Percentiles rank a stretch among this genome's conserved stretches.
Conservation (phyloP, 53 echinoderm and acorn worm genomes). For the Antedon mediterranea region DNA sequence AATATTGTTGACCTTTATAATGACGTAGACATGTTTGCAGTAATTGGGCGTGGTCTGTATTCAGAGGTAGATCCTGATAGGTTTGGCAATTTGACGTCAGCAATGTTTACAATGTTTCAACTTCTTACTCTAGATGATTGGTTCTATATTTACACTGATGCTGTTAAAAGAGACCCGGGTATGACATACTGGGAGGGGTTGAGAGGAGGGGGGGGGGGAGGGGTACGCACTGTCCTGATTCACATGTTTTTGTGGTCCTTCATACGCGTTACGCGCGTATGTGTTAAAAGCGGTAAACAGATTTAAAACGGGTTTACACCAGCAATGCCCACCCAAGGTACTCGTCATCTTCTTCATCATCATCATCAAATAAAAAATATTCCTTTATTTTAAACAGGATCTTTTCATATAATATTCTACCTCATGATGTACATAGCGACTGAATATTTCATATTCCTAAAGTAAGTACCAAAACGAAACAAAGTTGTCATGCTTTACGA, state of each 20-base stretch:
- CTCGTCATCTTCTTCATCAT: too few species aligned
- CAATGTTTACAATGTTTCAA: conserved; percentile 84
- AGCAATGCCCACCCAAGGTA: too few species aligned
- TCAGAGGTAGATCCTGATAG: conserved; percentile 55
- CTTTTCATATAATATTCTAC: conserved; percentile 83
- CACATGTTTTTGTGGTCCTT: too few species aligned
- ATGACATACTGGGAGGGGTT: too few species aligned
- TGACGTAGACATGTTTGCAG: conserved; percentile 97
- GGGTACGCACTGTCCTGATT: too few species aligned
- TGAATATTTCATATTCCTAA: conserved; percentile 93
- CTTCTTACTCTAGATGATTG: conserved; percentile 94
- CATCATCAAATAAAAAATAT: background rate
- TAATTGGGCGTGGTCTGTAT: conserved; percentile 81
- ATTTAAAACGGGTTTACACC: too few species aligned
- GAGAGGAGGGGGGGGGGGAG: too few species aligned
- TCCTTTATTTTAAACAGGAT: conserved; percentile 23
- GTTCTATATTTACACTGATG: conserved; percentile 91
- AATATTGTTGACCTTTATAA: too few species aligned
- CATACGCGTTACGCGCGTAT: too few species aligned
- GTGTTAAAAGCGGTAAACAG: too few species aligned
- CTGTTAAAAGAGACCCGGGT: conserved; percentile 71
- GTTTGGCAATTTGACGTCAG: conserved; percentile 69
- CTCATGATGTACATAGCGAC: conserved; percentile 68
- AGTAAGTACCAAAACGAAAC: too few species aligned
- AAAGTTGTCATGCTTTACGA: background rate